Evolutionary conservation across 2,113 vertebrate genomes (phyloP).

Genomic region (Rhodinocichla rosea): DNA sequence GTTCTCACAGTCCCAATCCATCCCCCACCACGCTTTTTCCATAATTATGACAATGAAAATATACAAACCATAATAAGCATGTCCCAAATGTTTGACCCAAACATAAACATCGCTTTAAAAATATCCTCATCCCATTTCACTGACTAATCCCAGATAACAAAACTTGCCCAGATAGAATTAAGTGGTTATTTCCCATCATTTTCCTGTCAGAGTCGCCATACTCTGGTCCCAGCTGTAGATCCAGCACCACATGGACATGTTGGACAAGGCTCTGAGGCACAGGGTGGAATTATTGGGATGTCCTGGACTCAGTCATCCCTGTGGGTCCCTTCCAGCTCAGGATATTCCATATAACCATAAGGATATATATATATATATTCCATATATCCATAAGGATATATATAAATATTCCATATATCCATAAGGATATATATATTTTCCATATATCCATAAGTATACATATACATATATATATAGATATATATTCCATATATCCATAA

Average conservation of each 20-base stretch:
- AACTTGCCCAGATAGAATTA: neutral
- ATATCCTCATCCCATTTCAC: neutral
- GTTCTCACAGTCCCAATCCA: neutral
- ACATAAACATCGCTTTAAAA: neutral
- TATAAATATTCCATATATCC: neutral
- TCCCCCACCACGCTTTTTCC: neutral
- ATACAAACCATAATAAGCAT: neutral
- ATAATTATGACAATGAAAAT: neutral
- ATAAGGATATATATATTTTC: neutral
- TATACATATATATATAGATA: neutral
- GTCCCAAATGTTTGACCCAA: neutral
- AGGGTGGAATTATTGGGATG: neutral
- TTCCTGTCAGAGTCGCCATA: rapidly evolving
- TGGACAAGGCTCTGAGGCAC: neutral
- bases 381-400: neutral
- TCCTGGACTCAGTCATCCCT: neutral
- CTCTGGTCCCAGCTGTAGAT: neutral
- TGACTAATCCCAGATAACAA: neutral
- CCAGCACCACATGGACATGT: rapidly evolving
- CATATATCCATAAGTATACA: too few relatives aligned
- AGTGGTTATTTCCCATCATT: neutral
- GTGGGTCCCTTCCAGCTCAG: neutral
- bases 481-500: neutral
- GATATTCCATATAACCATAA: neutral
- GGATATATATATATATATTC: neutral